phyloP scores from a whole-genome alignment of 2,113 vertebrate genomes.

The Rattus norvegicus region DNA sequence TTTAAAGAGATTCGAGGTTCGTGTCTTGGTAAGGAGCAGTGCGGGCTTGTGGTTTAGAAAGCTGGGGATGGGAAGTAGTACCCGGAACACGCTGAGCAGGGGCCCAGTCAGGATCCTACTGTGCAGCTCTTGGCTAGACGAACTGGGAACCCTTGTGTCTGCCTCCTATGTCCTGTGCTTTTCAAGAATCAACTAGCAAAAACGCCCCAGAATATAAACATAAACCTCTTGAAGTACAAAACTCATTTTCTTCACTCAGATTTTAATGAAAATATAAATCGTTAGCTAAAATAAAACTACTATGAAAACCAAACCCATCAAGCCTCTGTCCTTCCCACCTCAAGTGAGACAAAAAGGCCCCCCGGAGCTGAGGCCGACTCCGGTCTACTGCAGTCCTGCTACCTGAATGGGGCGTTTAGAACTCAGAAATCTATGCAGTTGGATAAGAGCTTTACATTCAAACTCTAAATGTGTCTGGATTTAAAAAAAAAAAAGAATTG shows the following conservation, averaged over 20 bases:
- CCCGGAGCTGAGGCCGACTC: background rate
- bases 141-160: background rate
- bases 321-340: conserved; percentile 28
- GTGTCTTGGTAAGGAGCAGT: conserved; percentile 30
- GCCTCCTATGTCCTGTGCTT: background rate
- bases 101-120: background rate
- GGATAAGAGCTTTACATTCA: conserved; percentile 66
- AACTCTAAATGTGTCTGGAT: conserved; percentile 43
- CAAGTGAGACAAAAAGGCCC: background rate
- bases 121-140: background rate
- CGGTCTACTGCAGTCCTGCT: background rate
- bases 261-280: conserved; percentile 54
- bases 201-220: conserved; percentile 13
- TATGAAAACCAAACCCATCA: conserved; percentile 55
- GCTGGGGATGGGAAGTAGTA: too few species aligned
- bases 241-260: conserved; percentile 33
- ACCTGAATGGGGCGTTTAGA: conserved; percentile 23
- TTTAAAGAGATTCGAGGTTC: background rate
- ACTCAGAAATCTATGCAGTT: conserved; percentile 46
- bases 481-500: conserved; percentile 38
- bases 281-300: conserved; percentile 50
- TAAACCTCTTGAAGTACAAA: conserved; percentile 8
- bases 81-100: background rate
- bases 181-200: conserved; percentile 41
- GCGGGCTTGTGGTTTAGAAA: background rate